Evolutionary conservation across 2,888 invertebrate species (phyloP), one percentile per base, ranked within the genome.

Genomic region (Coelopa pilipes): DNA sequence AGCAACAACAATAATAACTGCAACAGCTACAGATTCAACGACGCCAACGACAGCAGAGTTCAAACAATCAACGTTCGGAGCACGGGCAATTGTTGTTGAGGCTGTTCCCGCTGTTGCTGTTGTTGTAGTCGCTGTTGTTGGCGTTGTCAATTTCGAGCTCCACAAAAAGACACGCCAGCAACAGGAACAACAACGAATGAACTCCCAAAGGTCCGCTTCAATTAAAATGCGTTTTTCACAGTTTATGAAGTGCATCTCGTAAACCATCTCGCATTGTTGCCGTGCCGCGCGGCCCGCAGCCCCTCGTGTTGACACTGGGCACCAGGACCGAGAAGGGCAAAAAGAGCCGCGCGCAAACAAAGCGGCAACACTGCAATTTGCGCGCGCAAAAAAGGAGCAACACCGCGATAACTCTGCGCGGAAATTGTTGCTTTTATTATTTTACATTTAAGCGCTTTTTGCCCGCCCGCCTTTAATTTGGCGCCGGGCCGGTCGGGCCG

Each of bases 121-220:
- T 24, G 15, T 19, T 24, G 17, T 50, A 24, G 19, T 15, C 21
- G 19, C 24, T n/a, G 69, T 17, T 10, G 12, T 24, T 24, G 24
- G 12, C 57, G 19, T 55, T 55, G 24, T 15, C 75, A 66, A 70
- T 66, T 46, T 55, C 45, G 11, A 21, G 50, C 62, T 24, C 49
- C 62, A 17, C 49, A 49, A 60, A 49, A 50, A 50, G 55, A 50
- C 34, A 53, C 55, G 12, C 12, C 70, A 59, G 45, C 59, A 21
- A 70, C 59, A 70, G 63, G 57, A 70, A 59, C 34, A 47, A 24
- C 45, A 71, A 57, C 55, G 21, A 50, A 12, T 82, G 77, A 81
- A 83, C 81, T 85, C 85, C 86, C 85, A 80, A 80, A 82, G 84
- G 86, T 83, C 81, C 82, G 83, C 85, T 85, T 85, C 85, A 85